Conservation (phyloP, 2,888 invertebrate species). For the Panzeria rudis region DNA sequence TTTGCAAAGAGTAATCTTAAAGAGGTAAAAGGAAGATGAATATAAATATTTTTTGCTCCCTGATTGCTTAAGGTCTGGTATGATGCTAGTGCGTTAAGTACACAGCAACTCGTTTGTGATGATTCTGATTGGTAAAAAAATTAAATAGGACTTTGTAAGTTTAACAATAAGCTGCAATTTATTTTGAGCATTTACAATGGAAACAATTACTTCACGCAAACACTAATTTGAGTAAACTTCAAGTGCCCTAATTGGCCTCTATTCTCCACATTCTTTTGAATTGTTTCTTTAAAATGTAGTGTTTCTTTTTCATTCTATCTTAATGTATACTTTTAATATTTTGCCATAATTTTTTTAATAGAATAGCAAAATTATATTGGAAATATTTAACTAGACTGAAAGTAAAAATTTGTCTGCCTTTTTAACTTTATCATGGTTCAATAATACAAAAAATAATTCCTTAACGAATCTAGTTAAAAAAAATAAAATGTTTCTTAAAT, state of each 20-base stretch:
- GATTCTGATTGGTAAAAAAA: slow-evolving; percentile 24
- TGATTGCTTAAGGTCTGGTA: not conserved
- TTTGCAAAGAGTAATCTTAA: not conserved
- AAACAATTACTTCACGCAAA: not conserved
- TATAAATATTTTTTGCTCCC: not conserved
- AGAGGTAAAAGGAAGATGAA: not conserved
- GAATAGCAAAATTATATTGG: not conserved
- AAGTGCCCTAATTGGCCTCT: not conserved
- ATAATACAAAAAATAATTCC: slow-evolving; percentile 8
- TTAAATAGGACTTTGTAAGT: slow-evolving; percentile 56
- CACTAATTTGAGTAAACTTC: not conserved
- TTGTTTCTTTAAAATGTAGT: not conserved
- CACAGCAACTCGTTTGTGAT: slow-evolving; percentile 42
- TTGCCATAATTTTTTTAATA: not conserved
- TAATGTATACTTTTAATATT: not conserved
- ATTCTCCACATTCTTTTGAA: not conserved
- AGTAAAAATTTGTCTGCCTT: slow-evolving; percentile 12
- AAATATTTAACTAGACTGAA: slow-evolving; percentile 7
- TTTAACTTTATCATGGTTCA: slow-evolving; percentile 26
- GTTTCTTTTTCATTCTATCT: not conserved
- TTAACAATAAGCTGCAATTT: slow-evolving; percentile 66
- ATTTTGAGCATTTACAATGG: slow-evolving; percentile 8
- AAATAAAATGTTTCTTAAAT: not conserved
- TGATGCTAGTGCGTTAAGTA: slow-evolving; percentile 32
- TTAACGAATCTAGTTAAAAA: not conserved